Base-by-base conservation (phyloP, 64 coral and sea anemone genomes). In the Porites australiensis region DNA sequence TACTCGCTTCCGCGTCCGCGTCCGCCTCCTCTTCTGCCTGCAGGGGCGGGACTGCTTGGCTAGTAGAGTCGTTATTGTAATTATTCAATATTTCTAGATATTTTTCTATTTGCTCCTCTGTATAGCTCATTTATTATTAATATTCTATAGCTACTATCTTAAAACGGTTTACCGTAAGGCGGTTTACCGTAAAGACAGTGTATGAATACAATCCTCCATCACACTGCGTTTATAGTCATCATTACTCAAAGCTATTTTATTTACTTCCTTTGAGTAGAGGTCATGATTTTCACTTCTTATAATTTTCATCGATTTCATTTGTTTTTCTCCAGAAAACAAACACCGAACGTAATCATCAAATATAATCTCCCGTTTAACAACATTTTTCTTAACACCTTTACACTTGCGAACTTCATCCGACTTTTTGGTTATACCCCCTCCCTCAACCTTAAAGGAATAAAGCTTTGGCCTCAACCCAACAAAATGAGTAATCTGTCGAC, bases 231-330 rank as follows among this genome's bases (percentile, higher is more conserved):
- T 82, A 14, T 82, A 19, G 12, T 82, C 79, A 58, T 60, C 1
- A 2, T 11, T 16, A 82, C 53, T 82, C 57, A 82, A 61, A 53
- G 79, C 79, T 19, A 13, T 57, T 59, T 82, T 82, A 5, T 54
- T 19, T 19, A 82, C 79, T 3, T 2, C 5, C 55, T n/a, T 18
- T 54, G 79, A n/a, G 5, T 50, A 60, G 4, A 82, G 1, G 14
- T 60, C 12, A 61, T 62, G 79, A 0, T 60, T 0, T 19, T 60
- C 1, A 58, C 50, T 58, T 0, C 79, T 3, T 14, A 82, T 82
- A 19, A 9, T 2, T 2, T 14, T 6, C 79, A 82, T 82, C 1
- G 13, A 7, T 60, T 37, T 58, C 49, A 12, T 80, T 14, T 50
- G 5, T 80, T 3, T 1, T 2, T 15, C 11, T 1, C 14, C 0